These are phyloP conservation scores for Cochlearius cochlearius DNA, from an alignment of 2,113 vertebrate genomes.

Conservation along the genomic window DNA sequence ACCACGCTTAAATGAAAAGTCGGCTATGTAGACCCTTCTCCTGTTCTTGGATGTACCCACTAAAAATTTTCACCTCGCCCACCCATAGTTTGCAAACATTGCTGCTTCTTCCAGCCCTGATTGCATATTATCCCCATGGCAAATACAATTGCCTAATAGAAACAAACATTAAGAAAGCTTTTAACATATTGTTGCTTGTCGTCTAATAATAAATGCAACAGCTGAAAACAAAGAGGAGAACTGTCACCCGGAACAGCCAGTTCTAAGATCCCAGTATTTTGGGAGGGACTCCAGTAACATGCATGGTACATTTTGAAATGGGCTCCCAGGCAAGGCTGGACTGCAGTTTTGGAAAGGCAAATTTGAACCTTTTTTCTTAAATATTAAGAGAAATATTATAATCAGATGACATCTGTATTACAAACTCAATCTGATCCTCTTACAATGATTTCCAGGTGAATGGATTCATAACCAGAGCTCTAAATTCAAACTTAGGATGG, in stretches of 20 bases:
- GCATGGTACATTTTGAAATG: not conserved
- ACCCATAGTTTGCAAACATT: not conserved
- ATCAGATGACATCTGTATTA: not conserved
- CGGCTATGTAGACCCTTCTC: not conserved
- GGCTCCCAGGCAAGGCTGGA: not conserved
- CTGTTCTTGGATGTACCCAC: not conserved
- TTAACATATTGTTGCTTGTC: not conserved
- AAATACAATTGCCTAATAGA: constrained; percentile 35
- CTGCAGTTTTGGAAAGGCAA: not conserved
- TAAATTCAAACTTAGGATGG: not conserved
- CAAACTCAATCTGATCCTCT: not conserved
- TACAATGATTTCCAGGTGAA: not conserved
- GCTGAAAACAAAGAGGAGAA: not conserved
- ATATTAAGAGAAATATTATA: not conserved
- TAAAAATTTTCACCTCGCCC: not conserved
- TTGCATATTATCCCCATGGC: constrained; percentile 20
- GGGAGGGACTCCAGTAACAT: not conserved
- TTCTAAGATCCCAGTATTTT: not conserved
- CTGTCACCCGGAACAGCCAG: constrained; percentile 10
- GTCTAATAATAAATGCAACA: not conserved
- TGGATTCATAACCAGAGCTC: not conserved
- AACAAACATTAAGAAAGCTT: constrained; percentile 41
- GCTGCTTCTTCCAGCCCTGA: not conserved
- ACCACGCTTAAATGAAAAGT: not conserved
- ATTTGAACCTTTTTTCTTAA: not conserved